A percentile compares a stretch with the other conserved stretches of the same genome.
Evolutionary conservation across 1,140 invertebrate species (phyloP).

Genomic region (Solen grandis): DNA sequence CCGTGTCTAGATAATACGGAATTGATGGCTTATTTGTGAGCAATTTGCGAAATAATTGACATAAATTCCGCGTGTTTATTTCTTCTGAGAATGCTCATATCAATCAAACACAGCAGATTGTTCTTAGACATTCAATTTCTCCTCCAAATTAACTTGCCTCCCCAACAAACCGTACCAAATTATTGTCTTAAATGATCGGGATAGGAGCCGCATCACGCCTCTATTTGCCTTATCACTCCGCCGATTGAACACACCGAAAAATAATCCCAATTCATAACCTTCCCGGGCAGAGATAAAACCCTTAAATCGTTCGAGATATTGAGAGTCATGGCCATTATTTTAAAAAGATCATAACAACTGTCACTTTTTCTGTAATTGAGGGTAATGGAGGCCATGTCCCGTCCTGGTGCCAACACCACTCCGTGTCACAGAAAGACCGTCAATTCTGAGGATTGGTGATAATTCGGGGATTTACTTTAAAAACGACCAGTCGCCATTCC

Average conservation of each 20-base stretch:
- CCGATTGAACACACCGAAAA: slow-evolving; percentile 40
- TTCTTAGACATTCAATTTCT: slow-evolving; percentile 53
- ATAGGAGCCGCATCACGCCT: slow-evolving; percentile 45
- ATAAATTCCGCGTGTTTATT: slow-evolving; percentile 57
- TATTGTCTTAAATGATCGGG: slow-evolving; percentile 53
- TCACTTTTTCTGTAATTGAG: slow-evolving; percentile 50
- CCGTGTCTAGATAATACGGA: slow-evolving; percentile 55
- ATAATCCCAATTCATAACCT: slow-evolving; percentile 1
- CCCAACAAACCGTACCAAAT: slow-evolving; percentile 53
- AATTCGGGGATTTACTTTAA: too few species aligned
- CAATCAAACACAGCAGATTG: slow-evolving; percentile 44
- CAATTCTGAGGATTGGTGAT: too few species aligned
- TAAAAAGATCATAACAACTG: slow-evolving; percentile 34
- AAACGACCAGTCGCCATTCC: too few species aligned
- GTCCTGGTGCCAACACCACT: too few species aligned
- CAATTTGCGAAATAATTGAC: slow-evolving; percentile 61
- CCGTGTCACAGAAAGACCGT: too few species aligned
- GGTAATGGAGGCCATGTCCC: too few species aligned
- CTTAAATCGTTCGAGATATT: slow-evolving; percentile 34
- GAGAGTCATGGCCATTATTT: slow-evolving; percentile 45
- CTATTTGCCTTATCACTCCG: slow-evolving; percentile 38
- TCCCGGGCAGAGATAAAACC: slow-evolving; percentile 12
- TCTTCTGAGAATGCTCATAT: slow-evolving; percentile 56
- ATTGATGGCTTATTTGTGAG: slow-evolving; percentile 60
- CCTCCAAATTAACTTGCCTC: slow-evolving; percentile 55